Percentiles rank a stretch among this genome's conserved stretches.
phyloP scores from a whole-genome alignment of 1,140 invertebrate genomes.

The Conus betulinus region DNA sequence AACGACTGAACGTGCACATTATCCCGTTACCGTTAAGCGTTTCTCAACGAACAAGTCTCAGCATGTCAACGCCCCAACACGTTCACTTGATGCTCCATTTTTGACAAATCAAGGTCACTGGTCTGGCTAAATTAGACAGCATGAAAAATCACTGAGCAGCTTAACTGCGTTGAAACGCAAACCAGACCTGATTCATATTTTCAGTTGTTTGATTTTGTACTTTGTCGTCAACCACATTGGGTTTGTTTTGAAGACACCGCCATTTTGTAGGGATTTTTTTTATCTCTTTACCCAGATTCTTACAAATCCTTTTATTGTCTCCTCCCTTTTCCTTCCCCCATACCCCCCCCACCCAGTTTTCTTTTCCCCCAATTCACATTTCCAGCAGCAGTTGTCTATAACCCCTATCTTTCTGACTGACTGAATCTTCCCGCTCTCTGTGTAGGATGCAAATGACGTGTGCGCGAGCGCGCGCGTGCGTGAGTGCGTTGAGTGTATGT shows the following conservation, averaged over 20 bases:
- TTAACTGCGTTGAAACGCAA: background rate
- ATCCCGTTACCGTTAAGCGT: too few relatives aligned
- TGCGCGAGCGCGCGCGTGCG: too few relatives aligned
- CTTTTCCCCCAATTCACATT: too few relatives aligned
- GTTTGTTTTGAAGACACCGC: conserved; percentile 37
- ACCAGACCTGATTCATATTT: background rate
- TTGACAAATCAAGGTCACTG: background rate
- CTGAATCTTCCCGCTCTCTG: too few relatives aligned
- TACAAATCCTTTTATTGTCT: background rate
- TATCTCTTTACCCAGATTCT: background rate
- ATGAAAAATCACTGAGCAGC: too few relatives aligned
- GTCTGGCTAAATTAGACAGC: too few relatives aligned
- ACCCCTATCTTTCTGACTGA: too few relatives aligned
- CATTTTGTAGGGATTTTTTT: background rate
- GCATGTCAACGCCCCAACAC: background rate
- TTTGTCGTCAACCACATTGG: background rate
- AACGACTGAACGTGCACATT: too few relatives aligned
- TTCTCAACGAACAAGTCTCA: background rate
- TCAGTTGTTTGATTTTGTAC: background rate
- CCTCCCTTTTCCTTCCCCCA: background rate
- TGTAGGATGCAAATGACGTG: too few relatives aligned
- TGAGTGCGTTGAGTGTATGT: too few relatives aligned
- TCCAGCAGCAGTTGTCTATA: too few relatives aligned
- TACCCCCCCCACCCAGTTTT: too few relatives aligned
- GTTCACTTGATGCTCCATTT: background rate